These are phyloP conservation scores for Pelusios castaneus DNA, from an alignment of 2,113 vertebrate genomes.

Conservation along the genomic window DNA sequence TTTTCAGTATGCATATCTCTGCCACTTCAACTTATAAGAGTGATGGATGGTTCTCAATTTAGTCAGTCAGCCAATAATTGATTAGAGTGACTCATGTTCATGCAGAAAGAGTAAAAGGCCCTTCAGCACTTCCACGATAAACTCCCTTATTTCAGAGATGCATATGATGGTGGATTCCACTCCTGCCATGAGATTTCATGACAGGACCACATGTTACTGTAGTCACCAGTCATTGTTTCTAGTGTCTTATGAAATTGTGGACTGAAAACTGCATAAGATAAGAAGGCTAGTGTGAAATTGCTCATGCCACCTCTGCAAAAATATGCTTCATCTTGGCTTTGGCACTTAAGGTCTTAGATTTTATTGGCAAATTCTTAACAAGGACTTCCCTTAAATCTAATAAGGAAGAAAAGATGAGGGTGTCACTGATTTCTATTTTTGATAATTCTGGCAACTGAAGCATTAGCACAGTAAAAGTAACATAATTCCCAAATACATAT, in stretches of 20 bases:
- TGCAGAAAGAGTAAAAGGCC: constrained; percentile 1
- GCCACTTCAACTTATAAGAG: constrained; percentile 37
- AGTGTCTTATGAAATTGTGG: constrained; percentile 23
- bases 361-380: not conserved
- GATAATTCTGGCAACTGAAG: constrained; percentile 20
- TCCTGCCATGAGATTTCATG: constrained; percentile 48
- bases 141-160: constrained; percentile 44
- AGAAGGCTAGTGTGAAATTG: constrained; percentile 48
- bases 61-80: constrained; percentile 40
- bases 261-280: not conserved
- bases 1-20: constrained; percentile 19
- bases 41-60: constrained; percentile 51
- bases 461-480: constrained; percentile 30
- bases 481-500: constrained; percentile 10
- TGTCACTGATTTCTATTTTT: not conserved
- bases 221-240: constrained; percentile 6
- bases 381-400: constrained; percentile 10
- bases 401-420: no score
- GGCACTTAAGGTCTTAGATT: constrained; percentile 41
- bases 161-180: constrained; percentile 52
- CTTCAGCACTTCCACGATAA: not conserved
- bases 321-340: constrained; percentile 7
- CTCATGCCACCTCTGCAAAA: constrained; percentile 48
- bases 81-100: constrained; percentile 36
- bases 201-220: not conserved